phyloP scores from a whole-genome alignment of 2,797 vertebrate genomes.

The Uromys caudimaculatus region DNA sequence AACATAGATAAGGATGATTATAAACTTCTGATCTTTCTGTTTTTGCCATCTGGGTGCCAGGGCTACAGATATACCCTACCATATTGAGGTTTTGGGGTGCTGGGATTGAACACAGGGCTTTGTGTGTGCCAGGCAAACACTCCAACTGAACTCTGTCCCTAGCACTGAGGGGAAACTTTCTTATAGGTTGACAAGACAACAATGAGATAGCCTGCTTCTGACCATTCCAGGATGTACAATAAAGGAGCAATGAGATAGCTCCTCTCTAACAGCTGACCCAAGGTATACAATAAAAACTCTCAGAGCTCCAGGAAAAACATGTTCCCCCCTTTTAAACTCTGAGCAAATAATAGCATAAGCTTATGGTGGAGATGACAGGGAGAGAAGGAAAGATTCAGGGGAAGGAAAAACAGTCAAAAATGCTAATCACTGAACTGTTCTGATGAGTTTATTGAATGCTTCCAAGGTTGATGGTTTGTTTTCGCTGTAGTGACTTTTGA shows the following conservation, averaged over 20 bases:
- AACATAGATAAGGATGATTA: neutral
- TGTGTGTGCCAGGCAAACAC: neutral
- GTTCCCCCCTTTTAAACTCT: conserved; percentile 34
- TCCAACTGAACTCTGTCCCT: neutral
- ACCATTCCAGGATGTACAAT: neutral
- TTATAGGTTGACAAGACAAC: neutral
- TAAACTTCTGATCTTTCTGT: neutral
- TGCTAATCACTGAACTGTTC: neutral
- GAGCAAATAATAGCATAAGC: neutral
- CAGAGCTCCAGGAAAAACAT: neutral
- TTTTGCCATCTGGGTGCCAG: neutral
- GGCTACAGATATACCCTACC: neutral
- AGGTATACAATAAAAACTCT: neutral
- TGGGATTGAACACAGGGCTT: neutral
- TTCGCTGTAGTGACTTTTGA: neutral
- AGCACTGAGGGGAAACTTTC: neutral
- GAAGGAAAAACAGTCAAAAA: conserved; percentile 4
- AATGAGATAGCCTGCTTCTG: neutral
- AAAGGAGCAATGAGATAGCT: neutral
- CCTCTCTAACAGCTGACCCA: neutral
- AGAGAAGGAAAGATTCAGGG: neutral
- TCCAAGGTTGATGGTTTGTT: neutral
- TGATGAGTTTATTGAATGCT: neutral
- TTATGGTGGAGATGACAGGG: neutral
- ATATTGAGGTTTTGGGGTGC: neutral